Evolutionary conservation across 2,113 vertebrate genomes (phyloP), one percentile per base, ranked within the genome.

Genomic region (Corapipo altera): DNA sequence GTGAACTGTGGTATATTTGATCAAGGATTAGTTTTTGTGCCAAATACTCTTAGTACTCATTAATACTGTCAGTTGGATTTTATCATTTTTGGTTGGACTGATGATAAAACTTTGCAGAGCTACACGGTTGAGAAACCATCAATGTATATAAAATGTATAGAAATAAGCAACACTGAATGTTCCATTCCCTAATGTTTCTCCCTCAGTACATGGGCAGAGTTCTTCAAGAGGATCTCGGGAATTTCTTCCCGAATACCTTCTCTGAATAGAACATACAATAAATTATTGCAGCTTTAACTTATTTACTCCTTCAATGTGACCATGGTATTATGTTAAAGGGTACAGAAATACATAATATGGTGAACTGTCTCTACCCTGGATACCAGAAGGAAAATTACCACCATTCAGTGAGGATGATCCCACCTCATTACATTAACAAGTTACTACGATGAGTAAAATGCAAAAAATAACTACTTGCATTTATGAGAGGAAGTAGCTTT

Each of bases 391-490:
- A 95, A 97, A 97, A 97, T 96, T 91, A 93, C 83, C 94, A 95
- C 74, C 49, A 77, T 85, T 93, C 89, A 75, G 59, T 43, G 69
- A 95, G 73, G 61, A 88, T 44, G 48, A 95, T 91, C 85, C 92
- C 92, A 88, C 37, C 84, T 94, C 92, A 58, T 96, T 93, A 86
- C 26, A 70, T 83, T 96, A 96, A 95, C 90, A 83, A 96, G 93
- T 97, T 95, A 96, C 83, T 82, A 88, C 58, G 21, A 79, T 46
- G 41, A 94, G 91, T 93, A 97, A 93, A 96, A 95, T 15, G 39
- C n/a, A 62, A 94, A 95, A 88, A 96, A 94, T 96, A 97, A 96
- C 96, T 96, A 94, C 95, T 93, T 97, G 95, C 90, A 96, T 97
- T 97, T 94, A 94, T 89, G 93, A 91, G 92, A 97, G 96, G 72